These are phyloP conservation scores for Phyllostomus discolor DNA, from an alignment of 2,113 vertebrate species.

Conservation along the genomic window DNA sequence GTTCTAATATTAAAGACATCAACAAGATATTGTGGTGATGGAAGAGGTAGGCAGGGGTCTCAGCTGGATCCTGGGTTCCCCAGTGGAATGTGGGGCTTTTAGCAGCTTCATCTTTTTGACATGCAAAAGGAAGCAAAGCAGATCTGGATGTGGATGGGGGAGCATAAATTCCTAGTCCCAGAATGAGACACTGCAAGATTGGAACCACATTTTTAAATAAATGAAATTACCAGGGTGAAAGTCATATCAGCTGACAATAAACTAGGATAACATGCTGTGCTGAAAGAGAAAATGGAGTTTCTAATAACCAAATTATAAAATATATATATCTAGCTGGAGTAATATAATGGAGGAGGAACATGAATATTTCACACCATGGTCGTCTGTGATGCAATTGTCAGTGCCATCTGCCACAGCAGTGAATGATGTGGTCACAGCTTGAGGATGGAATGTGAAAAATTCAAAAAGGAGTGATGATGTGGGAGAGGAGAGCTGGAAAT, in stretches of 20 bases:
- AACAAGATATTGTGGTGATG: slow-evolving; percentile 30
- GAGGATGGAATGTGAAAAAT: slow-evolving; percentile 45
- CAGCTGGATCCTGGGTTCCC: slow-evolving; percentile 80
- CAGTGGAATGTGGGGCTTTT: slow-evolving; percentile 63
- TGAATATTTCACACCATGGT: slow-evolving; percentile 80
- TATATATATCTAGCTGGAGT: slow-evolving; percentile 78
- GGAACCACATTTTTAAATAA: slow-evolving; percentile 73
- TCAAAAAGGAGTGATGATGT: not conserved
- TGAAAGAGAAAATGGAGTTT: slow-evolving; percentile 62
- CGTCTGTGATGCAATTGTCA: slow-evolving; percentile 61
- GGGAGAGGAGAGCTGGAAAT: not conserved
- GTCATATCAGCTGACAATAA: slow-evolving; percentile 70
- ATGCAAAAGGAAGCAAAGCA: slow-evolving; percentile 68
- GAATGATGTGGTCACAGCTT: slow-evolving; percentile 48
- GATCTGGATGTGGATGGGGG: slow-evolving; percentile 51
- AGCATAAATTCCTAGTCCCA: slow-evolving; percentile 63
- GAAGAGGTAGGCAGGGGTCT: slow-evolving; percentile 71
- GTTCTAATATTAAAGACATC: slow-evolving; percentile 12
- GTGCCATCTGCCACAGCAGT: slow-evolving; percentile 63
- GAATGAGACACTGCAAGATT: slow-evolving; percentile 65
- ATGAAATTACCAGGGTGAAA: slow-evolving; percentile 63
- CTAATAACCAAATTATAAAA: slow-evolving; percentile 83
- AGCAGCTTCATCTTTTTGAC: slow-evolving; percentile 70
- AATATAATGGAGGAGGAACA: slow-evolving; percentile 73
- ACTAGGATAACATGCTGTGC: slow-evolving; percentile 75